Evolutionary conservation across 2,888 invertebrate species (phyloP).

Genomic region (Neoaliturus tenellus): DNA sequence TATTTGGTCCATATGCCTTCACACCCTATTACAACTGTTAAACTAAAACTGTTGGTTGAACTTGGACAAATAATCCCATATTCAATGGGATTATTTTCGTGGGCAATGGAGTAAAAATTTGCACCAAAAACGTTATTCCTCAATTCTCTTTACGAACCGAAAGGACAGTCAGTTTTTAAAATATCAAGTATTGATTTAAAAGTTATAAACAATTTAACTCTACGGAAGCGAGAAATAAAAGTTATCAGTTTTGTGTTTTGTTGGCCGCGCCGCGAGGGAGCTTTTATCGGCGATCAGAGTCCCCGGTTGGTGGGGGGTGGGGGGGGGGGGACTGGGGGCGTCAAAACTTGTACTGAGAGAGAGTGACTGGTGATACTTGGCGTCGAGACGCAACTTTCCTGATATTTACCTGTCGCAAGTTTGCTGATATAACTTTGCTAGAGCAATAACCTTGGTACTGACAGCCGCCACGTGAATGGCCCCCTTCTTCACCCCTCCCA

Average conservation of each 20-base stretch:
- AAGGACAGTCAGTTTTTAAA: too few species aligned
- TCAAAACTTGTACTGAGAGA: slow-evolving; percentile 30
- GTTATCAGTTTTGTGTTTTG: neutral
- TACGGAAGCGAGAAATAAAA: neutral
- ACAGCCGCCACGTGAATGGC: slow-evolving; percentile 9
- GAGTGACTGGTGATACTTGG: slow-evolving; percentile 32
- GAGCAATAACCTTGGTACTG: slow-evolving; percentile 33
- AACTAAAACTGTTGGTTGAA: too few species aligned
- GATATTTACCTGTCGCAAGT: slow-evolving; percentile 35
- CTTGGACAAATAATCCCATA: too few species aligned
- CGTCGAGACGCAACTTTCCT: slow-evolving; percentile 24
- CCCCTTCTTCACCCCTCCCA: too few species aligned
- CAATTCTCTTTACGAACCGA: too few species aligned
- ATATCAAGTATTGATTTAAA: too few species aligned
- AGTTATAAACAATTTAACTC: neutral
- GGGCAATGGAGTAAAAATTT: too few species aligned
- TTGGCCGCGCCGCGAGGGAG: neutral
- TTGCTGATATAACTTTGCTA: slow-evolving; percentile 33
- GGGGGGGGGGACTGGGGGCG: neutral
- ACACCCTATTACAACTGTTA: too few species aligned
- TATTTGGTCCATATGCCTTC: too few species aligned
- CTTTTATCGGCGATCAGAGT: slow-evolving; percentile 6
- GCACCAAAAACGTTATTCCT: too few species aligned
- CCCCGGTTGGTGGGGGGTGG: neutral
- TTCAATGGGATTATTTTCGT: too few species aligned